Percentiles rank a stretch among this genome's conserved stretches.
These are phyloP conservation scores for Peromyscus attwateri DNA, from an alignment of 2,797 vertebrate species.

Conservation along the genomic window DNA sequence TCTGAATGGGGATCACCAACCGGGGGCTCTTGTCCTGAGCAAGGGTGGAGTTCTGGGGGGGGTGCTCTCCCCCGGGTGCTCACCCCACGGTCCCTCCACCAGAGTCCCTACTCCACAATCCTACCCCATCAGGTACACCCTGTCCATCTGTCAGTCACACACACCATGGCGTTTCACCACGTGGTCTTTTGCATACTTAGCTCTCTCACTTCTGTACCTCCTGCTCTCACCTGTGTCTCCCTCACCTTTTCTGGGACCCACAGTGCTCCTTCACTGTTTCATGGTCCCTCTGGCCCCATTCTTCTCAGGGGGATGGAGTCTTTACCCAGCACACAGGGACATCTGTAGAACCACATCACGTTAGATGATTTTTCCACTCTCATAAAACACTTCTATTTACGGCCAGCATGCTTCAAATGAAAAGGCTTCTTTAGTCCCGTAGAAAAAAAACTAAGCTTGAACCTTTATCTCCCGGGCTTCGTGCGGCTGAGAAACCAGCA, in stretches of 20 bases:
- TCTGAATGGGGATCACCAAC: not conserved
- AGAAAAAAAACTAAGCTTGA: not conserved
- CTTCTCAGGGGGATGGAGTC: not conserved
- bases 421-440: not conserved
- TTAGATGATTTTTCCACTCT: too few relatives aligned
- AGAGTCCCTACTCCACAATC: not conserved
- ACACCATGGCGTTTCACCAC: not conserved
- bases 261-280: not conserved
- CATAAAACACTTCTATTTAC: not conserved
- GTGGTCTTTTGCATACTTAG: not conserved
- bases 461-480: not conserved
- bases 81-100: not conserved
- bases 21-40: not conserved
- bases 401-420: not conserved
- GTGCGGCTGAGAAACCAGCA: not conserved
- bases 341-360: not conserved
- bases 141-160: not conserved
- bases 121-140: too few relatives aligned
- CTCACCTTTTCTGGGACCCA: not conserved
- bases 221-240: too few relatives aligned
- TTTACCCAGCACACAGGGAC: not conserved
- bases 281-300: too few relatives aligned
- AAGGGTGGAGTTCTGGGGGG: not conserved
- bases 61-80: not conserved
- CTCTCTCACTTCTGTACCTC: not conserved